These are phyloP conservation scores for Hylyphantes graminicola DNA, from an alignment of 1,140 invertebrate species.

Conservation along the genomic window DNA sequence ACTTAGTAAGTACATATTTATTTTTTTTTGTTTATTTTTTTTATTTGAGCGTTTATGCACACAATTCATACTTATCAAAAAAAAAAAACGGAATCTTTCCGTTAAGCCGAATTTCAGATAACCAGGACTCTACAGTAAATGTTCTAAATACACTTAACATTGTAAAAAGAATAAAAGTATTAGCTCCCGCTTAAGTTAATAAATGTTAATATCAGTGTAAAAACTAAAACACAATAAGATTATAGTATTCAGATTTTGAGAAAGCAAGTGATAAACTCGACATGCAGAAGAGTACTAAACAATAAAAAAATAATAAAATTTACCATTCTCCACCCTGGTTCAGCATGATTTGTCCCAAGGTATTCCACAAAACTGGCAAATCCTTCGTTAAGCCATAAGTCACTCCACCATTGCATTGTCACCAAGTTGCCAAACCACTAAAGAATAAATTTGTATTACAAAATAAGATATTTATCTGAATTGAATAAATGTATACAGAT, in stretches of 20 bases:
- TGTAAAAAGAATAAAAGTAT: too few relatives aligned
- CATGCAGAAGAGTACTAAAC: background rate
- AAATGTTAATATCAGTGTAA: too few relatives aligned
- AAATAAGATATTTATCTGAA: background rate
- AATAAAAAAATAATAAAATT: constrained; percentile 6
- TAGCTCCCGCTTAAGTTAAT: too few relatives aligned
- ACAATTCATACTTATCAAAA: too few relatives aligned
- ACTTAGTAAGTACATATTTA: too few relatives aligned
- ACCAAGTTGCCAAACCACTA: constrained; percentile 83
- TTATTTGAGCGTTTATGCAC: too few relatives aligned
- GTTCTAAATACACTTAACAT: too few relatives aligned
- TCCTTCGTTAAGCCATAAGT: constrained; percentile 93
- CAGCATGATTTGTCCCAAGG: constrained; percentile 78
- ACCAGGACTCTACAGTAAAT: too few relatives aligned
- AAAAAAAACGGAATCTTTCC: too few relatives aligned
- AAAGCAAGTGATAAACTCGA: background rate
- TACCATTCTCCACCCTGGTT: constrained; percentile 83
- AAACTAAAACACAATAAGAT: too few relatives aligned
- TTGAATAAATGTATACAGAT: background rate
- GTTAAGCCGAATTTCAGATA: too few relatives aligned
- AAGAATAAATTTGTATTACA: constrained; percentile 1
- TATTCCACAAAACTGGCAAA: constrained; percentile 89
- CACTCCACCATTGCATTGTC: constrained; percentile 86
- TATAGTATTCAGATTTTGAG: background rate
- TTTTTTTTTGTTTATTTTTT: too few relatives aligned